phyloP scores from a whole-genome alignment of 2,113 vertebrate genomes.

The Nycticorax nycticorax region DNA sequence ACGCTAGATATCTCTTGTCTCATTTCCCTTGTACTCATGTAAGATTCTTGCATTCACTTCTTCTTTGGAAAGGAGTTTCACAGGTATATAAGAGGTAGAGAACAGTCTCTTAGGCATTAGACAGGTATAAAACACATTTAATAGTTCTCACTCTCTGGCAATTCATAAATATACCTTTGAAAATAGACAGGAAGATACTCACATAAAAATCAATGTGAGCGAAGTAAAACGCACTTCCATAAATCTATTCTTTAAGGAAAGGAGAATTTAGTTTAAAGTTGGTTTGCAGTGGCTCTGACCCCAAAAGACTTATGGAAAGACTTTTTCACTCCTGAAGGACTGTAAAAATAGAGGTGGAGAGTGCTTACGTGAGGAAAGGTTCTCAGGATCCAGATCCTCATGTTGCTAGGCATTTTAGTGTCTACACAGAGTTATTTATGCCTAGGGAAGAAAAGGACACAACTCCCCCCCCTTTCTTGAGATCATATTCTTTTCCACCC shows the following conservation, averaged over 20 bases:
- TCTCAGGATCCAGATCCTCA: not conserved
- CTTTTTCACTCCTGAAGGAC: not conserved
- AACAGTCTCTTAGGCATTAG: not conserved
- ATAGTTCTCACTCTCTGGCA: not conserved
- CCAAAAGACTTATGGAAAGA: not conserved
- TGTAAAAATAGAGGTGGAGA: not conserved
- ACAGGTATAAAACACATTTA: not conserved
- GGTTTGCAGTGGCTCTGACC: not conserved
- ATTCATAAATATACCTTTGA: not conserved
- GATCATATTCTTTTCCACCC: not conserved
- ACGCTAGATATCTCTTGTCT: fast-evolving
- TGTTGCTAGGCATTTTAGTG: not conserved
- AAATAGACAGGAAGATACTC: not conserved
- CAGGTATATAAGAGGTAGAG: not conserved
- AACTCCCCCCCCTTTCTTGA: not conserved
- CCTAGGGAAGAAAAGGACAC: not conserved
- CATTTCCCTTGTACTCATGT: not conserved
- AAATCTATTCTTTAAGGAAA: not conserved
- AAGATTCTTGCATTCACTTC: not conserved
- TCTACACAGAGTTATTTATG: not conserved
- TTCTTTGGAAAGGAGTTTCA: not conserved
- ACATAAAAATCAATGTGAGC: not conserved
- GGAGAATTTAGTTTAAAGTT: not conserved
- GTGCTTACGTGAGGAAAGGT: not conserved
- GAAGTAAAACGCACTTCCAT: not conserved